Evolutionary conservation across 2,797 vertebrate species (phyloP), one percentile per base, ranked within the genome.

Genomic region (Hozukius guyotensis): DNA sequence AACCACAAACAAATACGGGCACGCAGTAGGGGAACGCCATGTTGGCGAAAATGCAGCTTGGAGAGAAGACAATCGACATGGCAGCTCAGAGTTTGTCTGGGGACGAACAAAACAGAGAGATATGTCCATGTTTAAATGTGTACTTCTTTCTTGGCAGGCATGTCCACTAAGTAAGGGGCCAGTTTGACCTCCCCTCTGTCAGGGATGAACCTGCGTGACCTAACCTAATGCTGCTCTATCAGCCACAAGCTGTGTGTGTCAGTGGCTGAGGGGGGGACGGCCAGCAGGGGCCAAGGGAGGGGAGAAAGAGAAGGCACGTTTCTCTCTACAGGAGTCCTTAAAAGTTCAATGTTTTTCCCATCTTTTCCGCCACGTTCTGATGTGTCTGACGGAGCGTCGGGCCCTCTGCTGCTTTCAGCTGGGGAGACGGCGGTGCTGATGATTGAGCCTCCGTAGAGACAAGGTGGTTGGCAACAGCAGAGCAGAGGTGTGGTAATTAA

Each of bases 401-500:
- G 65, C 63, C 27, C 49, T 70, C 61, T 61, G 49, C 73, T 65
- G 34, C 42, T 52, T 64, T 64, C 24, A 22, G 5, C 31, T 42
- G 11, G 56, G 16, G 74, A 62, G 56, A 64, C 1, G 27, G 14
- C 8, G 57, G 68, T 27, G 63, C 62, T 13, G 80, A 80, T 80
- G 77, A 85, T 83, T 72, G 73, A 80, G 61, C 55, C 67, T 77
- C 87, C 65, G 31, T 25, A 65, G 88, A 70, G 87, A 82, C 67
- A 68, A 36, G 72, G 55, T 32, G 83, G 75, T 73, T 79, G 81
- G 74, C 70, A 81, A 62, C 52, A 75, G 74, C 77, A 73, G 62
- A 78, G 42, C 71, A 66, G 83, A 89, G 78, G 89, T 86, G 73
- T 67, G 46, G 70, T 89, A 92, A 93, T 94, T 94, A 92, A 91